Evolutionary conservation across 2,113 vertebrate genomes (phyloP).

Genomic region (Hippocampus zosterae): DNA sequence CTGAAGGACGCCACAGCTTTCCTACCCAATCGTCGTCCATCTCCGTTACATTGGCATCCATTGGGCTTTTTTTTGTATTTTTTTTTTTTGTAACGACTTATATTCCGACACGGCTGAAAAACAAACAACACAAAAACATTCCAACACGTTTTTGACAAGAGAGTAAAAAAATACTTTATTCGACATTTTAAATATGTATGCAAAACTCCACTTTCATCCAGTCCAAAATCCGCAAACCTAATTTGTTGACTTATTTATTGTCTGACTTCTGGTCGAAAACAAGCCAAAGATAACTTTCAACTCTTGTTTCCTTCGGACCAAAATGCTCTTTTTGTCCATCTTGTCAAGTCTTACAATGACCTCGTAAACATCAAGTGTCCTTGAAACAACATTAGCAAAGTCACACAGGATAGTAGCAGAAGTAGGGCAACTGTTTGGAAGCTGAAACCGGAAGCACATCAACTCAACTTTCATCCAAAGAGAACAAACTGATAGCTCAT

Average conservation of each 20-base stretch:
- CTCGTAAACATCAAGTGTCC: neutral
- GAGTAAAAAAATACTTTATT: neutral
- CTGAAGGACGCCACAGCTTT: slow-evolving; percentile 6
- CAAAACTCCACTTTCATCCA: too few species aligned
- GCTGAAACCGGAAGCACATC: neutral
- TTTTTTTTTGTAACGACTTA: neutral
- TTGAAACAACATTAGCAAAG: neutral
- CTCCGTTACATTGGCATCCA: slow-evolving; percentile 51
- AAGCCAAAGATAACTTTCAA: too few species aligned
- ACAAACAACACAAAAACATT: slow-evolving; percentile 25
- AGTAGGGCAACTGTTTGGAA: neutral
- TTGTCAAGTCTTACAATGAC: neutral
- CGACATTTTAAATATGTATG: neutral
- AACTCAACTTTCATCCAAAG: neutral
- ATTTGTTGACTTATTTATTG: too few species aligned
- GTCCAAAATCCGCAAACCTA: too few species aligned
- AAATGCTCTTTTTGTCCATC: neutral
- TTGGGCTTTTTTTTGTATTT: neutral
- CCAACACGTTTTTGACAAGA: neutral
- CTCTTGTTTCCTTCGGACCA: neutral
- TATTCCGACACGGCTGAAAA: slow-evolving; percentile 44
- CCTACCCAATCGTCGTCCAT: slow-evolving; percentile 50
- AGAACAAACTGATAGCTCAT: neutral
- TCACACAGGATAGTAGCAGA: neutral
- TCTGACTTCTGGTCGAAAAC: too few species aligned